Evolutionary conservation across 2,797 vertebrate genomes (phyloP), one percentile per base, ranked within the genome.

Genomic region (Paratrypauchen microcephalus): DNA sequence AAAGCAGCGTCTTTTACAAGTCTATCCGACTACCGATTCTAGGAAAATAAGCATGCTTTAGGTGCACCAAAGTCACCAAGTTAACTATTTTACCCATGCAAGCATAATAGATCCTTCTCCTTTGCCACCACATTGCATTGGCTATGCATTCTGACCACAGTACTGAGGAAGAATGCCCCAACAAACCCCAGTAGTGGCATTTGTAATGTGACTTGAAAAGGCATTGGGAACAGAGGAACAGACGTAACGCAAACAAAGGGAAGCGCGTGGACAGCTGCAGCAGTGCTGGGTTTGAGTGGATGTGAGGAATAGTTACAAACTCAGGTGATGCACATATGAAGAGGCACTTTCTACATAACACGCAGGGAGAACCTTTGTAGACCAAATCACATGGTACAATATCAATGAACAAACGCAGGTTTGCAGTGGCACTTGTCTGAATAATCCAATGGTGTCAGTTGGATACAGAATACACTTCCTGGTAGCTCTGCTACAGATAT

Each of bases 291-390:
- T 75, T 54, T 32, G 70, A 66, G 68, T 24, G 62, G 39, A 64
- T 36, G 32, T 57, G 77, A 77, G 66, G 66, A 69, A 57, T 69
- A 74, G 78, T 75, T 84, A 82, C 73, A 75, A 66, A 72, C 66
- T 78, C 73, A 83, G 82, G 83, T 79, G 92, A 93, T 91, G 84
- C 79, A 87, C 89, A 93, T 92, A 93, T 91, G 92, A 93, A 92
- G 92, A 92, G 93, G 95, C 94, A 93, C 94, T 94, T 95, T 94
- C 94, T 92, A 95, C 94, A 92, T 93, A 87, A 93, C 91, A 92
- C 94, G 92, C 86, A 89, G 92, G 90, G 90, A 83, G 86, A 89
- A 90, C 76, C 71, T 89, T 83, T 83, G 74, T 77, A 73, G 47
- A 76, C 86, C 73, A 57, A 24, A 41, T 81, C 78, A 85, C 73